Percentiles rank a stretch among this genome's conserved stretches.
Conservation (phyloP, 2,888 invertebrate species). For the Schizaphis graminum region DNA sequence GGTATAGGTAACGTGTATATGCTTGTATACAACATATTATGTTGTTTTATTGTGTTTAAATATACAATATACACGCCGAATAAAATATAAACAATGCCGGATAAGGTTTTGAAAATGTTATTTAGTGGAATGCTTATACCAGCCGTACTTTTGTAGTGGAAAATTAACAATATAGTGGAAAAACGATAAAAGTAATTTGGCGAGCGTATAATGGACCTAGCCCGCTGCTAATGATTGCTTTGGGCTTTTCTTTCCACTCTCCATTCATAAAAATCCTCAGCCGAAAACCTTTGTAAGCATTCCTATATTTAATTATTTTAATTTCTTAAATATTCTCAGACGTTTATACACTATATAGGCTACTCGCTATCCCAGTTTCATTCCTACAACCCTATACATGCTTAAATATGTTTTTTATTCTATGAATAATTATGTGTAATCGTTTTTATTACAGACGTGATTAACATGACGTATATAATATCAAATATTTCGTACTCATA, state of each 20-base stretch:
- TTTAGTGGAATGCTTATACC: neutral
- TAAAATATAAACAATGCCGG: conserved; percentile 5
- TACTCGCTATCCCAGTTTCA: neutral
- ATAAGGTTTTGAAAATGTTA: conserved; percentile 14
- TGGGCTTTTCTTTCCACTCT: neutral
- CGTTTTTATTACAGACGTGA: neutral
- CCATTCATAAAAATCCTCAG: neutral
- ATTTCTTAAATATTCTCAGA: neutral
- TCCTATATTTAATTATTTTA: neutral
- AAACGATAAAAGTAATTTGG: conserved; percentile 27
- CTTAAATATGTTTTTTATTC: conserved; percentile 7
- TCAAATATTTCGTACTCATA: neutral
- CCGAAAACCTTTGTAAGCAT: neutral
- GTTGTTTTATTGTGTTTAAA: neutral
- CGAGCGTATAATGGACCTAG: neutral
- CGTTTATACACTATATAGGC: neutral
- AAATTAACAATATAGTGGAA: conserved; percentile 22
- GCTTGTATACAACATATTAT: neutral
- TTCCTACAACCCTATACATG: no score
- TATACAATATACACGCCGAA: neutral
- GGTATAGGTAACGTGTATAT: neutral
- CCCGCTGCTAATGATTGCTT: neutral
- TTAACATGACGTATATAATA: neutral
- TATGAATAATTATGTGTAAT: neutral
- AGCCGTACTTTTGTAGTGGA: neutral